phyloP scores from a whole-genome alignment of 2,888 invertebrate genomes.

The Lordiphosa fenestrarum region DNA sequence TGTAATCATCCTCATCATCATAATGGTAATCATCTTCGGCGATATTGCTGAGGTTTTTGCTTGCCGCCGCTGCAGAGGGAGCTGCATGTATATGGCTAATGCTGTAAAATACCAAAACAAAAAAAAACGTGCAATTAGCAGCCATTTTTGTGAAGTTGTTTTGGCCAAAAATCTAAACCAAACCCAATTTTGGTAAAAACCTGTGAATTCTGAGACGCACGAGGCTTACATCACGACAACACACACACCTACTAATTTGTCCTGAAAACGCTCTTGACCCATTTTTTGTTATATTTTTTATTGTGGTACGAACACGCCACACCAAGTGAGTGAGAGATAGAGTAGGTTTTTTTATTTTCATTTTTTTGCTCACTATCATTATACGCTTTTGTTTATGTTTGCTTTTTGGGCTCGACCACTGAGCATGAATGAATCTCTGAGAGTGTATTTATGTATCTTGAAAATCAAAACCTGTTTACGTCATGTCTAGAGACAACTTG shows the following conservation, averaged over 20 bases:
- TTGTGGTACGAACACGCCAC: slow-evolving; percentile 21
- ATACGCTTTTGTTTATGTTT: slow-evolving; percentile 44
- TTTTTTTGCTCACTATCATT: slow-evolving; percentile 35
- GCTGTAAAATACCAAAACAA: slow-evolving; percentile 41
- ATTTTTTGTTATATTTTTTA: slow-evolving; percentile 22
- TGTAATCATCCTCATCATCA: slow-evolving; percentile 65
- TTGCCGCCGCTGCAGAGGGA: slow-evolving; percentile 46
- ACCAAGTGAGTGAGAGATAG: slow-evolving; percentile 1
- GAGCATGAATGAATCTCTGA: slow-evolving; percentile 30
- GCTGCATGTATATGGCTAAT: slow-evolving; percentile 67
- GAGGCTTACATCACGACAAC: slow-evolving; percentile 32
- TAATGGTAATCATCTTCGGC: slow-evolving; percentile 53
- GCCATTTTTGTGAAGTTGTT: slow-evolving; percentile 33
- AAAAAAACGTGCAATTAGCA: slow-evolving; percentile 23
- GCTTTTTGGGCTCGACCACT: slow-evolving; percentile 1
- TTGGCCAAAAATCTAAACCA: slow-evolving; percentile 20
- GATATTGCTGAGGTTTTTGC: slow-evolving; percentile 27
- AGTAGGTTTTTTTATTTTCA: slow-evolving; percentile 8
- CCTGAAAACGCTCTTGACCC: slow-evolving; percentile 60
- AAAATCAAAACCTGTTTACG: slow-evolving; percentile 62
- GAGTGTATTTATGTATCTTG: slow-evolving; percentile 4
- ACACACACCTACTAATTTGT: slow-evolving; percentile 45
- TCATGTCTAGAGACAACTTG: slow-evolving; percentile 54
- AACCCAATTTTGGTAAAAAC: slow-evolving; percentile 25
- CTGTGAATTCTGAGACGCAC: slow-evolving; percentile 29